Evolutionary conservation across 2,888 invertebrate genomes (phyloP), one percentile per base, ranked within the genome.

Genomic region (Macrophya alboannulata): DNA sequence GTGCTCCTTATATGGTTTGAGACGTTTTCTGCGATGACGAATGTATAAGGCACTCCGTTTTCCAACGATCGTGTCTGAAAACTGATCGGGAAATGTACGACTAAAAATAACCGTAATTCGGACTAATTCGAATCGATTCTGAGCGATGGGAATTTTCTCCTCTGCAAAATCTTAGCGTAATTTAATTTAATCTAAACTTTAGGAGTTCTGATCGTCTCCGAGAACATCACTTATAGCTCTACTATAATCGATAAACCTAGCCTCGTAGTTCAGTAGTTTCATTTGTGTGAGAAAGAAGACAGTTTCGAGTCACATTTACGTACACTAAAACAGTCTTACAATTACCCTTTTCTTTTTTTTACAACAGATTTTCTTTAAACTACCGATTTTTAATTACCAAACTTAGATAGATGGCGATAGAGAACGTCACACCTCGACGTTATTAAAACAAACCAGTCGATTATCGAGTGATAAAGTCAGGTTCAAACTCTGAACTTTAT

Each of bases 121-220:
- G 3, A n/a, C 72, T 72, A 72, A 72, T 72, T 72, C 15, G 21
- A 43, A 76, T 48, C 45, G 45, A 76, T 76, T 43, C 25, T 21
- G 74, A 76, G 17, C 48, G 15, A 76, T 48, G 76, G 21, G 76
- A 71, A 71, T 40, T 71, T 31, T 40, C 8, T n/a, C 40, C 40
- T 17, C 0, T 71, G 17, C n/a, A 76, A 25, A 76, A 76, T 76
- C 25, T 76, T 25, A 76, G 5, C 25, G 25, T 51, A 76, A 76
- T 76, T 76, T 76, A 76, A 76, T 76, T 76, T 76, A 31, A 76
- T 76, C 76, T 31, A 25, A 76, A 76, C 43, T 76, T 76, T 76
- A 1, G 1, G 31, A 48, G 76, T 76, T 51, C 48, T 31, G 76
- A 25, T 15, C 12, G n/a, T 31, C 40, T 71, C 9, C 1, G 40